phyloP scores from a whole-genome alignment of 2,888 invertebrate genomes.

The Lypha dubia region DNA sequence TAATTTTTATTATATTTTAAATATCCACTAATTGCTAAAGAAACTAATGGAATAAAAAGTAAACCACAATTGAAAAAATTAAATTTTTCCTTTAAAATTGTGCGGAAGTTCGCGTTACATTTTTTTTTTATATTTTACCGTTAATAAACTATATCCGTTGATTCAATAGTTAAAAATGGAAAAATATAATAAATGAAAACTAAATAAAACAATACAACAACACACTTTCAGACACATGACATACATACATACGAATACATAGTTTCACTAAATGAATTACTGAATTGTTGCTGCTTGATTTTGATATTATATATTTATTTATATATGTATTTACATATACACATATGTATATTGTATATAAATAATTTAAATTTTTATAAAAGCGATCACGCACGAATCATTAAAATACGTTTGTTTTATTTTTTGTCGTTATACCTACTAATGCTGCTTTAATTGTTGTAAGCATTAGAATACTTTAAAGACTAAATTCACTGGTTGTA shows the following conservation, averaged over 20 bases:
- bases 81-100: constrained; percentile 26
- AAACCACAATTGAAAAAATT: constrained; percentile 26
- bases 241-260: constrained; percentile 1
- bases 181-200: constrained; percentile 45
- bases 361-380: constrained; percentile 27
- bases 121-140: constrained; percentile 49
- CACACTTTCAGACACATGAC: not conserved
- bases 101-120: constrained; percentile 57
- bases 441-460: constrained; percentile 32
- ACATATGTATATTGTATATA: not conserved
- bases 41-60: constrained; percentile 1
- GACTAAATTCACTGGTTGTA: constrained; percentile 30
- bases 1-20: not conserved
- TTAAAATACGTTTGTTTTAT: constrained; percentile 43
- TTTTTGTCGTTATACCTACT: constrained; percentile 32
- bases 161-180: constrained; percentile 45
- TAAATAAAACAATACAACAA: constrained; percentile 16
- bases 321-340: too few relatives aligned
- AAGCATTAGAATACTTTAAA: constrained; percentile 28
- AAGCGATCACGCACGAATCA: constrained; percentile 59
- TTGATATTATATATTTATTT: constrained; percentile 22
- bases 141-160: constrained; percentile 71
- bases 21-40: not conserved
- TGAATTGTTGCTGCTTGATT: constrained; percentile 47
- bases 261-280: constrained; percentile 37